phyloP scores from a whole-genome alignment of 2,113 vertebrate genomes.

The Lagopus muta region DNA sequence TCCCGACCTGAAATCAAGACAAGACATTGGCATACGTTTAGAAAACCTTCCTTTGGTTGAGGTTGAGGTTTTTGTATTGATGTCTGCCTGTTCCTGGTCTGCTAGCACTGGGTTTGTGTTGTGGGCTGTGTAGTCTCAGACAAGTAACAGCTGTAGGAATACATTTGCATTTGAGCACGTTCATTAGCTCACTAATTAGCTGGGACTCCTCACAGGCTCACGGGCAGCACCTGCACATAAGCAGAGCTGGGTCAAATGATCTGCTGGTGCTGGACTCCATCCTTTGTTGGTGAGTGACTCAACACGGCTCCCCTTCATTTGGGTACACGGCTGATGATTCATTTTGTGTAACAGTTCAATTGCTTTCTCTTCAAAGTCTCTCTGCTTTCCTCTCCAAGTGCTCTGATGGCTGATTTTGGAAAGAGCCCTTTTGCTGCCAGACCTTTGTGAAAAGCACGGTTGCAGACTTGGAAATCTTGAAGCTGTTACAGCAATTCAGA shows the following conservation, averaged over 20 bases:
- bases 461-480: not conserved
- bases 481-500: not conserved
- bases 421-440: not conserved
- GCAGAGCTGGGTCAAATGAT: not conserved
- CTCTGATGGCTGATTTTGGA: not conserved
- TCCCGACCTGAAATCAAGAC: not conserved
- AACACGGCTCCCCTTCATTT: not conserved
- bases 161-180: not conserved
- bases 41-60: not conserved
- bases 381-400: not conserved
- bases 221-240: not conserved
- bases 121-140: not conserved
- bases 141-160: not conserved
- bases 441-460: not conserved
- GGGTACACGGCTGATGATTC: not conserved
- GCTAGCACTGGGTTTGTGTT: not conserved
- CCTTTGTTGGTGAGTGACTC: not conserved
- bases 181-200: not conserved
- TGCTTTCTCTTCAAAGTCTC: not conserved
- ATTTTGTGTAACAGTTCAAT: not conserved
- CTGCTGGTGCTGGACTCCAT: not conserved
- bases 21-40: not conserved
- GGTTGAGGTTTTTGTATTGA: accelerated
- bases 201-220: not conserved
- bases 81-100: accelerated